Conservation (phyloP, 2,888 invertebrate genomes). For the Andricus curvator region DNA sequence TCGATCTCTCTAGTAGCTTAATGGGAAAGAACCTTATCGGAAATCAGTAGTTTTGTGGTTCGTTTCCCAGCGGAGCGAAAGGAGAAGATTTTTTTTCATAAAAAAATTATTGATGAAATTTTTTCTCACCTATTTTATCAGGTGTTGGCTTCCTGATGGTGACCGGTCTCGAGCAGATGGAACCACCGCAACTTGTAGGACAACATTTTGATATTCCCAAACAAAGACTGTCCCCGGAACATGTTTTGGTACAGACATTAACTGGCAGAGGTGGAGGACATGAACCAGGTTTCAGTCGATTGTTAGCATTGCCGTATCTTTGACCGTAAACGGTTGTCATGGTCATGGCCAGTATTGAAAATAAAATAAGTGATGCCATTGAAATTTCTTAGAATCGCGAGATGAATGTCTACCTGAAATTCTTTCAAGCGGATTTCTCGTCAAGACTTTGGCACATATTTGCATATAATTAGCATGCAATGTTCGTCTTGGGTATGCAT, state of each 20-base stretch:
- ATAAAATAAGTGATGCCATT: slow-evolving; percentile 19
- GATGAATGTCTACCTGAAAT: slow-evolving; percentile 17
- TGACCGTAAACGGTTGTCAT: slow-evolving; percentile 40
- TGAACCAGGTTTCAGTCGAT: slow-evolving; percentile 74
- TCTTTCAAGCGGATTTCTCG: slow-evolving; percentile 10
- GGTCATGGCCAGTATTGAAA: slow-evolving; percentile 33
- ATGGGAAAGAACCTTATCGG: no score
- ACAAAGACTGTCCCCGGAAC: slow-evolving; percentile 77
- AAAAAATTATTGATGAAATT: no score
- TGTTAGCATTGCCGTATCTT: slow-evolving; percentile 3
- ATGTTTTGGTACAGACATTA: slow-evolving; percentile 78
- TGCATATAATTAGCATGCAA: not conserved
- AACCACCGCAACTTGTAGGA: slow-evolving; percentile 75
- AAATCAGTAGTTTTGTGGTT: no score
- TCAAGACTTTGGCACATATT: slow-evolving; percentile 3
- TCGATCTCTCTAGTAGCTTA: no score
- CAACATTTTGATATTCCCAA: slow-evolving; percentile 76
- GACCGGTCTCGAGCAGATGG: slow-evolving; percentile 73
- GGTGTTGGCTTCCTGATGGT: slow-evolving; percentile 62
- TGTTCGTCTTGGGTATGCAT: not conserved
- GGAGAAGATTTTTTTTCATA: no score
- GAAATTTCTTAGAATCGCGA: not conserved
- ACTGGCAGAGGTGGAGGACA: slow-evolving; percentile 81
- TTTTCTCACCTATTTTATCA: slow-evolving; percentile 46
- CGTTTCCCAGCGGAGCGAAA: no score